A percentile compares a stretch with the other conserved stretches of the same genome.
These are phyloP conservation scores for Psittacula cyanocephala DNA, from an alignment of 2,113 vertebrate genomes.

Conservation along the genomic window DNA sequence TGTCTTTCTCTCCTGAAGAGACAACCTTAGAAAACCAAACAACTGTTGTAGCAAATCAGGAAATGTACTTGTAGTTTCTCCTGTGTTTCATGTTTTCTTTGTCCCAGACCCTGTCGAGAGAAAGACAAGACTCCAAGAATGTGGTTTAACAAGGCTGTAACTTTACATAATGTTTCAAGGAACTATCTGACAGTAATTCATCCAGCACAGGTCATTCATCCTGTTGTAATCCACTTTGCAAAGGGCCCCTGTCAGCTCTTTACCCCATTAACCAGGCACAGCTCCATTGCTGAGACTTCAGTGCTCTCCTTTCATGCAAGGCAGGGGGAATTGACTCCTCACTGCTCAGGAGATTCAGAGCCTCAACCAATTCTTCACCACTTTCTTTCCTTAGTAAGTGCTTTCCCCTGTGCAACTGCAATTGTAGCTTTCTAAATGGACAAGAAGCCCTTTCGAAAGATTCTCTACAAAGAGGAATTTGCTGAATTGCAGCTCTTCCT, in stretches of 20 bases:
- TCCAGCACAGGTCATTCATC: neutral
- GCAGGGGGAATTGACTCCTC: neutral
- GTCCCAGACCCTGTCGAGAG: neutral
- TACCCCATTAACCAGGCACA: neutral
- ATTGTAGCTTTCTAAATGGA: neutral
- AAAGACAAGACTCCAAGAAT: neutral
- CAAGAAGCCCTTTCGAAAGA: neutral
- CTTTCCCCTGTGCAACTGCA: neutral
- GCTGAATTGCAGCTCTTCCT: neutral
- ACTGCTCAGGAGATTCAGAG: neutral
- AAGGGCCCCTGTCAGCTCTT: neutral
- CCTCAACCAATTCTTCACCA: neutral
- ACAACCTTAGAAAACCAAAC: slow-evolving; percentile 35
- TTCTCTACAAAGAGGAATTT: neutral
- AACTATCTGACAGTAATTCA: slow-evolving; percentile 12
- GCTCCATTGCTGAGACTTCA: neutral
- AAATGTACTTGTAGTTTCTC: slow-evolving; percentile 47
- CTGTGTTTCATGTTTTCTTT: slow-evolving; percentile 2
- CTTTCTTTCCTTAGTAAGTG: neutral
- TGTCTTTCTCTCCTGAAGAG: slow-evolving; percentile 66
- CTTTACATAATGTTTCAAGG: slow-evolving; percentile 26
- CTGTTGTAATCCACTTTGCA: neutral
- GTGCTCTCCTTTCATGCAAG: neutral
- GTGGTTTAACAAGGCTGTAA: slow-evolving; percentile 11
- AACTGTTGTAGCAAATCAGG: slow-evolving; percentile 36